phyloP scores from a whole-genome alignment of 2,888 invertebrate species.

The Tipula vernalis region DNA sequence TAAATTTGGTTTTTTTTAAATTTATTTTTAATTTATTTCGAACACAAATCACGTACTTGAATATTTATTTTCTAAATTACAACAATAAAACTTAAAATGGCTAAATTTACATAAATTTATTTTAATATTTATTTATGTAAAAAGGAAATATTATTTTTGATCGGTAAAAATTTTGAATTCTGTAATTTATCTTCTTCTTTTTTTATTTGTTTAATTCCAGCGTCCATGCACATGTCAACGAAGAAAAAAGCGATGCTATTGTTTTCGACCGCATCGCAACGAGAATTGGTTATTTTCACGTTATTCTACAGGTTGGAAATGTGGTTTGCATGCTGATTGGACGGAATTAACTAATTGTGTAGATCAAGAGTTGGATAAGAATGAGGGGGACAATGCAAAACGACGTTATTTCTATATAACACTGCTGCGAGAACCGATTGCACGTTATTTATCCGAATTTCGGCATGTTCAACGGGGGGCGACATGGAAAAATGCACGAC shows the following conservation, averaged over 20 bases:
- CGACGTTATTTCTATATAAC: constrained; percentile 94
- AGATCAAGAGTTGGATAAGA: constrained; percentile 78
- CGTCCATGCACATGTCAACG: constrained; percentile 89
- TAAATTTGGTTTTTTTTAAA: neutral
- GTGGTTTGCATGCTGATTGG: constrained; percentile 97
- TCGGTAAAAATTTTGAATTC: neutral
- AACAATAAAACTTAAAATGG: neutral
- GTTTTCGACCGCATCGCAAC: constrained; percentile 82
- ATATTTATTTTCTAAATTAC: neutral
- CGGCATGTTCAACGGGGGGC: constrained; percentile 93
- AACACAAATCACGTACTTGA: neutral
- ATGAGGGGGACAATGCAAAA: constrained; percentile 70
- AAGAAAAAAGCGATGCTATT: constrained; percentile 78
- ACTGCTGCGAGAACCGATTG: constrained; percentile 84
- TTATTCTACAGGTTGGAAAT: constrained; percentile 95
- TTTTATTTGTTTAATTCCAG: constrained; percentile 41
- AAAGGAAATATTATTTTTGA: neutral
- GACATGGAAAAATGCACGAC: constrained; percentile 80
- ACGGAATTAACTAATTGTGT: constrained; percentile 91
- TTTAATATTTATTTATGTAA: neutral
- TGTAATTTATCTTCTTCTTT: neutral
- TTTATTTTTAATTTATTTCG: neutral
- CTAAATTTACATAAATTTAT: neutral
- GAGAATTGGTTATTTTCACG: constrained; percentile 97
- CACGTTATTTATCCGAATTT: constrained; percentile 90